Evolutionary conservation across 2,797 vertebrate genomes (phyloP), one percentile per base, ranked within the genome.

Genomic region (Megaceryle alcyon): DNA sequence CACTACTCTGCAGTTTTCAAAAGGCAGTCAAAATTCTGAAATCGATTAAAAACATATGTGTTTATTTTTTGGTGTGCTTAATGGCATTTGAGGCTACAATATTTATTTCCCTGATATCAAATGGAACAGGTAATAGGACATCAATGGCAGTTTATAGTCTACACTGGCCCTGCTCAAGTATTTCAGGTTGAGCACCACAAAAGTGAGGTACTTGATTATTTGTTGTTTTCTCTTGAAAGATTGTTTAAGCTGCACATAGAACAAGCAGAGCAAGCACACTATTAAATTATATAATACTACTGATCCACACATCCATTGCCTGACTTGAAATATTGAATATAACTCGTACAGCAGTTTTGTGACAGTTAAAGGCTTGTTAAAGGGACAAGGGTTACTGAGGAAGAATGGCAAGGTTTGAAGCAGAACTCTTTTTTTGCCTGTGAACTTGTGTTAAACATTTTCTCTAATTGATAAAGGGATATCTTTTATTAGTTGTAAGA

Each of bases 191-290:
- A 80, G 19, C 14, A 59, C 7, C 31, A 51, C 31, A 83, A 18
- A 89, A 39, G 2, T 26, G 33, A 78, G 23, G 37, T 14, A 6
- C 12, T n/a, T 78, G 37, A 33, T 22, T 65, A 46, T 19, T 53
- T 33, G 8, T 25, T 61, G 16, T 7, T 82, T 77, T 26, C n/a
- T 70, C 57, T 56, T 86, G 63, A 86, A 89, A 78, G 28, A 25
- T 0, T 0, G 5, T 20, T 33, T 93, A 29, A 64, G 49, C 4
- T 49, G 15, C 31, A 33, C 1, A 2, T 20, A 48, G 17, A 82
- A 14, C 7, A 72, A 66, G 5, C 19, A 73, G n/a, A 51, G 28
- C 23, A 72, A 61, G 23, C 3, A 65, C 39, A 29, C 12, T 56
- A 33, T 60, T 66, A 49, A 61, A 56, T 77, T 44, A 20, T 43